Base-by-base conservation (phyloP, 2,113 vertebrate genomes). In the Nycticryphes semicollaris region DNA sequence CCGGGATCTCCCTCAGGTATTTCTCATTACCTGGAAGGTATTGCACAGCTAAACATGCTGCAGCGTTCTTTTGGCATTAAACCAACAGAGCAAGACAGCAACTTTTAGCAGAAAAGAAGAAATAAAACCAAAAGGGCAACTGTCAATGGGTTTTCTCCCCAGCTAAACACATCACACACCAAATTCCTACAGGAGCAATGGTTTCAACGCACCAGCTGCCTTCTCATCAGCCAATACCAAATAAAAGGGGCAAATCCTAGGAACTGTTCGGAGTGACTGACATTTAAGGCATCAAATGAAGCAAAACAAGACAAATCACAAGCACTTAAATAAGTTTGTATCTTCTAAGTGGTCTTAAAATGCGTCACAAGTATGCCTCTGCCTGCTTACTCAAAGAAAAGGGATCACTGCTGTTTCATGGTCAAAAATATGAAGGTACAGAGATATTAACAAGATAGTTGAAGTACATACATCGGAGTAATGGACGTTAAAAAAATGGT, bases 151-250 rank as follows among this genome's bases (percentile, higher is more conserved):
- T 43, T 75, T 59, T 90, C 45, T 84, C 78, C 76, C 47, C 74
- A 95, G 59, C 57, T 66, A 72, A 87, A 87, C 67, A 72, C 43
- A 79, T 69, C 53, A 59, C 50, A 86, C 35, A n/a, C 18, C 31
- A 48, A 77, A 92, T 83, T 90, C 89, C 89, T 77, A 60, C 51
- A 45, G 45, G 35, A 93, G 14, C 17, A 37, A 84, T 45, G 28
- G 54, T 95, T 96, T 93, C 91, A 87, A 70, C 88, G 85, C 67
- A 63, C 54, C 81, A 87, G 78, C 74, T 94, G 82, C 74, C 50
- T 79, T 50, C 82, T 80, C 24, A 8, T 78, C 73, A 86, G 20
- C 30, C 62, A n/a, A 81, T 57, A 64, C 69, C 76, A 95, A 94
- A 87, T 62, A 72, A 57, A 66, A 78, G 21, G 16, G 48, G 35